Evolutionary conservation across 2,888 invertebrate species (phyloP), one percentile per base, ranked within the genome.

Genomic region (Aspidiotus destructor): DNA sequence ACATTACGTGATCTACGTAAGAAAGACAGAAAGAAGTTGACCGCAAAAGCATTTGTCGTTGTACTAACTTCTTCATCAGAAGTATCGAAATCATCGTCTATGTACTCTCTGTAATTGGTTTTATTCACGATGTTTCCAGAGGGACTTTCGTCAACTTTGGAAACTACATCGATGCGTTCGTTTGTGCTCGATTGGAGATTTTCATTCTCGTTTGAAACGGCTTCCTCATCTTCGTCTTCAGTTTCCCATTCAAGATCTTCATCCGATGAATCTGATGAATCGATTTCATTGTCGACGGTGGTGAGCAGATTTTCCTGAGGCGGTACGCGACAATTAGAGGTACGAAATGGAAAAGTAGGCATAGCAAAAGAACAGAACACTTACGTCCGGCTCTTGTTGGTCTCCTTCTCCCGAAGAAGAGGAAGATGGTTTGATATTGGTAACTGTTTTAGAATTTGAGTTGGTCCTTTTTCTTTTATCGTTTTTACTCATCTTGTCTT

Each of bases 1-100:
- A 55, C 1, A 8, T 1, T 28, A 3, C 28, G 5, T 28, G 28
- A 28, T 28, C 28, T 28, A 28, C 28, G 28, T 28, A 28, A 28
- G 28, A 5, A 28, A 28, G 28, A 28, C 28, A 28, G 28, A 28
- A 28, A 28, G 28, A 28, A 28, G 28, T 28, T 28, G 5, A 28
- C 5, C 28, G 28, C 28, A 28, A 28, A 28, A 58, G 8, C 7
- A 42, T 11, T 40, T 0, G 11, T 48, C 9, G 11, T 2, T 48
- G 58, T 48, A 71, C 69, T 67, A 73, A 80, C 81, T 79, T 96
- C 95, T 79, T 96, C 95, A 77, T 96, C 96, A 0, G 95, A 95
- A 9, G 92, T 89, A 78, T 95, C 95, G 40, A 86, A 83, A 5
- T 84, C 87, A 75, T 94, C 92, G 75, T 93, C 92, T 77, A 92